Evolutionary conservation across 2,113 vertebrate genomes (phyloP).

Genomic region (Petroica traversi): DNA sequence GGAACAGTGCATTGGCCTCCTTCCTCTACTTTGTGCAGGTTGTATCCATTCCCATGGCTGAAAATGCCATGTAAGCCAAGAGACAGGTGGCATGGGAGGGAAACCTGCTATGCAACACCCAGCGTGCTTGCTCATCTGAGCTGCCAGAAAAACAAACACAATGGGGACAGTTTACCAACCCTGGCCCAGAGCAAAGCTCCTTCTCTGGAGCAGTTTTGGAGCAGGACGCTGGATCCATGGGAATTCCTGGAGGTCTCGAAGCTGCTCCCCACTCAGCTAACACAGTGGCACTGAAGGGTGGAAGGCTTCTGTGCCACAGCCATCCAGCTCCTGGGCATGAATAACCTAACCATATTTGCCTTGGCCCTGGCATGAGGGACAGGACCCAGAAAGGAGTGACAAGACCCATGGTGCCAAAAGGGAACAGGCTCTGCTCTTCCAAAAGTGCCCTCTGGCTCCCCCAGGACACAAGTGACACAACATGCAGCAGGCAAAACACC

Average conservation of each 20-base stretch:
- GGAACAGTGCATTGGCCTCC: background rate
- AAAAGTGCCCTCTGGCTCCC: background rate
- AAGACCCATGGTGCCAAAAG: background rate
- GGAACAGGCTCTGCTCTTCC: background rate
- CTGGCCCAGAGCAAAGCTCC: background rate
- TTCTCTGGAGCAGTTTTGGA: background rate
- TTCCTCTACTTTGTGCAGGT: background rate
- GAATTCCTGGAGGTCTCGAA: background rate
- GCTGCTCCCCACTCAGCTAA: accelerated
- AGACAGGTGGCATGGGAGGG: accelerated
- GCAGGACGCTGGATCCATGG: accelerated
- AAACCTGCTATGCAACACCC: accelerated
- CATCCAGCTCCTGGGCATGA: accelerated
- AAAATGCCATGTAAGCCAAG: background rate
- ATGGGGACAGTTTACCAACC: background rate
- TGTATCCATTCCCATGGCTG: background rate
- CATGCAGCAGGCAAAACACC: background rate
- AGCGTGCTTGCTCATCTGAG: background rate
- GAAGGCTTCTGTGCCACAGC: background rate
- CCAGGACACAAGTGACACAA: accelerated
- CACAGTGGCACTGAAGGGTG: accelerated
- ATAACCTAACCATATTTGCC: accelerated
- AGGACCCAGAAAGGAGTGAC: background rate
- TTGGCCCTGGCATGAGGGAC: background rate
- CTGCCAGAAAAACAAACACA: background rate